Evolutionary conservation across 64 coral and sea anemone genomes (phyloP).

Genomic region (Montipora foliosa): DNA sequence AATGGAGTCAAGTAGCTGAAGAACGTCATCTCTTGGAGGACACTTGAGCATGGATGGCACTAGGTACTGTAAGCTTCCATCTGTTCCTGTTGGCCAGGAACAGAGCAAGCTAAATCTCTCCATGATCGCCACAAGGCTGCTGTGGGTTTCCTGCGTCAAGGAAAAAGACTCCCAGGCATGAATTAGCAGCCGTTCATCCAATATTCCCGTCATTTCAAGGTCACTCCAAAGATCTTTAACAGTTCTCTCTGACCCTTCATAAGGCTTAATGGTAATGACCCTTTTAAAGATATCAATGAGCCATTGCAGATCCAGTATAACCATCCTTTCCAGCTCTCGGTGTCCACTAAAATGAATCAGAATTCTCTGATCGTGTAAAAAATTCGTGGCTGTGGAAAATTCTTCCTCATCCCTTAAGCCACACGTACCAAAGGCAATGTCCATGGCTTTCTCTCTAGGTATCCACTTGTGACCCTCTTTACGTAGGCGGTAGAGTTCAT

Average conservation of each 20-base stretch:
- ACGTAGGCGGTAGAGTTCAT: neutral
- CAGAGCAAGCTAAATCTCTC: slow-evolving; percentile 10
- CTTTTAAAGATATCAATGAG: slow-evolving; percentile 27
- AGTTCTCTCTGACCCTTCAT: neutral
- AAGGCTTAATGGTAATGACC: neutral
- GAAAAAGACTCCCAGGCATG: neutral
- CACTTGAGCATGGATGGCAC: slow-evolving; percentile 5
- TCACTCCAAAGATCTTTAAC: neutral
- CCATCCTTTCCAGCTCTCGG: neutral
- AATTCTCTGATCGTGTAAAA: neutral
- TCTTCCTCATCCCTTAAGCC: neutral
- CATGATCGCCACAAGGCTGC: neutral
- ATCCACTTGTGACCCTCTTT: neutral
- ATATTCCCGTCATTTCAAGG: neutral
- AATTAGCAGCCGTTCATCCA: neutral
- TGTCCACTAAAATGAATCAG: neutral
- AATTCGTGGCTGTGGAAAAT: neutral
- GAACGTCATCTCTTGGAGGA: neutral
- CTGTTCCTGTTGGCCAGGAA: neutral
- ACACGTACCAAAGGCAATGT: neutral
- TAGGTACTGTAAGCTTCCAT: neutral
- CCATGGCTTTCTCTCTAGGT: neutral
- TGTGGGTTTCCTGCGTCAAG: neutral
- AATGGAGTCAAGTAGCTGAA: neutral
- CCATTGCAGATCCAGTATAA: slow-evolving; percentile 27